phyloP scores from a whole-genome alignment of 2,888 invertebrate genomes.

The Silvanus unidentatus region DNA sequence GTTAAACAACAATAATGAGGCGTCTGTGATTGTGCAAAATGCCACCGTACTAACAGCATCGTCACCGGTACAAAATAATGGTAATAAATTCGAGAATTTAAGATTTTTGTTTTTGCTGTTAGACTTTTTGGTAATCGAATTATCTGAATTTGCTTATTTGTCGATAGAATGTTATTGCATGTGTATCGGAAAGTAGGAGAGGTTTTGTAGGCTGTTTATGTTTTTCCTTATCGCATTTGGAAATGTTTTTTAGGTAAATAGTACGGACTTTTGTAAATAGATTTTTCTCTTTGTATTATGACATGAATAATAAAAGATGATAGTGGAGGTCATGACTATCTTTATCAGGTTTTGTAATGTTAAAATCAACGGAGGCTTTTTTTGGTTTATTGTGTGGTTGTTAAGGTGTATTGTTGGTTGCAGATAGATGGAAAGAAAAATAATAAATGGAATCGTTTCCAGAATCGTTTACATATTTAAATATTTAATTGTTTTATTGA shows the following conservation, averaged over 20 bases:
- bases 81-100: slow-evolving; percentile 15
- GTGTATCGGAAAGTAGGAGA: too few species aligned
- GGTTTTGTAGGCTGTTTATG: too few species aligned
- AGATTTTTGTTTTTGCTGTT: slow-evolving; percentile 10
- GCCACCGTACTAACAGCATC: slow-evolving; percentile 20
- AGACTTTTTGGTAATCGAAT: not conserved
- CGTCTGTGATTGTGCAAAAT: slow-evolving; percentile 39
- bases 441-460: too few species aligned
- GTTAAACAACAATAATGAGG: slow-evolving; percentile 30
- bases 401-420: not conserved
- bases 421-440: not conserved
- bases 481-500: too few species aligned
- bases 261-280: too few species aligned
- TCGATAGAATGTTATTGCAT: too few species aligned
- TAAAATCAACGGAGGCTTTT: not conserved
- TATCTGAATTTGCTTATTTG: too few species aligned
- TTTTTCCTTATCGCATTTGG: too few species aligned
- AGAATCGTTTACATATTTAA: too few species aligned
- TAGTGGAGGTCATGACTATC: slow-evolving; percentile 1
- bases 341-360: not conserved
- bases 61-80: slow-evolving; percentile 12
- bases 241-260: too few species aligned
- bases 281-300: too few species aligned
- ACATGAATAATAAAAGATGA: too few species aligned
- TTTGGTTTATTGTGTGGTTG: not conserved